Conservation (phyloP, 1,140 invertebrate species). For the Ceratina calcarata region DNA sequence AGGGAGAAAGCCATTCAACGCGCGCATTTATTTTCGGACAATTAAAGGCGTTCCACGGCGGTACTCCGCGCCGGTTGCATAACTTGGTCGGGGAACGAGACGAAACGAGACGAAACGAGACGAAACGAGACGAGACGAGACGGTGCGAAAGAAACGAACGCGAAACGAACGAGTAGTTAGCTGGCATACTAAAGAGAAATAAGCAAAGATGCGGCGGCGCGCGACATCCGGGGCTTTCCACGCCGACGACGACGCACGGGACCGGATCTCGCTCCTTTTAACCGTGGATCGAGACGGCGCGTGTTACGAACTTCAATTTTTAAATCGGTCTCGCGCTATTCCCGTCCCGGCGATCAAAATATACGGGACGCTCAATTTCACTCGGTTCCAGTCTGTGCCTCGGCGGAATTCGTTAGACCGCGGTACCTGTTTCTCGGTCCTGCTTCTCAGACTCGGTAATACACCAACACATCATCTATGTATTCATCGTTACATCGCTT, state of each 20-base stretch:
- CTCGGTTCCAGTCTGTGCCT: no score
- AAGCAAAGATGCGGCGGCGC: slow-evolving; percentile 53
- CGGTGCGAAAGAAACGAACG: slow-evolving; percentile 5
- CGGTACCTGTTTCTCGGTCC: no score
- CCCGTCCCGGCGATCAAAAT: no score
- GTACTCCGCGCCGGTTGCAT: slow-evolving; percentile 70
- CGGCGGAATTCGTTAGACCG: no score
- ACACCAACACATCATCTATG: no score
- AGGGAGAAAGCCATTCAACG: slow-evolving; percentile 50
- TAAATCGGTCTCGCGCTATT: no score
- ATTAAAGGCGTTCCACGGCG: slow-evolving; percentile 75
- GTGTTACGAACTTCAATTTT: neutral
- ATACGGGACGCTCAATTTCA: no score
- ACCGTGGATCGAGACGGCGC: no score
- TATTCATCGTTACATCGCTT: no score
- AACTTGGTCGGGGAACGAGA: slow-evolving; percentile 66
- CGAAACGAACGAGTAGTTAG: neutral
- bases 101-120: slow-evolving; percentile 10
- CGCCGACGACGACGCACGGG: neutral
- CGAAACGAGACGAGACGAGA: slow-evolving; percentile 19
- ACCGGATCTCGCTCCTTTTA: no score
- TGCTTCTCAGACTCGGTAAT: no score
- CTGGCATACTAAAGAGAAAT: neutral
- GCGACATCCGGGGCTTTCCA: slow-evolving; percentile 46
- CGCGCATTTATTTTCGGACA: slow-evolving; percentile 76